Percentiles rank a stretch among this genome's conserved stretches.
These are phyloP conservation scores for Itoplectis maculator DNA, from an alignment of 2,888 invertebrate species.

Conservation along the genomic window DNA sequence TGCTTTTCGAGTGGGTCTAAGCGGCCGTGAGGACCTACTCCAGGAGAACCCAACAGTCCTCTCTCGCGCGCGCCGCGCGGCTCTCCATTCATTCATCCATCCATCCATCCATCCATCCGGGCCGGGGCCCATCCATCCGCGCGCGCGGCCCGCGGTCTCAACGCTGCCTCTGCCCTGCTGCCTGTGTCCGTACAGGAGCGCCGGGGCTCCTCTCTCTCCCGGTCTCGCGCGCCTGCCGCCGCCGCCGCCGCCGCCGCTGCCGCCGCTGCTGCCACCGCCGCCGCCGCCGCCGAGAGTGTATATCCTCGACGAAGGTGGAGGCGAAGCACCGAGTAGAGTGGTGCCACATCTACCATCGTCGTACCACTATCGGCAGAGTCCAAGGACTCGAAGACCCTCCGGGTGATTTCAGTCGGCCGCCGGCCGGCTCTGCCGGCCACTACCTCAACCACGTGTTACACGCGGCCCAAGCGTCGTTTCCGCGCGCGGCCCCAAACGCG, in stretches of 20 bases:
- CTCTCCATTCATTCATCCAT: constrained; percentile 80
- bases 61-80: too few species aligned
- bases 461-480: constrained; percentile 27
- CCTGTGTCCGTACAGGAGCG: too few species aligned
- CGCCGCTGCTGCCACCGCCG: not conserved
- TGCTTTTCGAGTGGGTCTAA: constrained; percentile 84
- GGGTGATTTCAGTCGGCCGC: constrained; percentile 84
- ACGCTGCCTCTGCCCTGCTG: too few species aligned
- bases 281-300: constrained; percentile 70
- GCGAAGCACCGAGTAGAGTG: constrained; percentile 80
- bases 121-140: constrained; percentile 58
- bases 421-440: constrained; percentile 84
- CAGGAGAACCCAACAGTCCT: constrained; percentile 84
- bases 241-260: constrained; percentile 1
- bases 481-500: too few species aligned
- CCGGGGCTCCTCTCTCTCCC: constrained; percentile 60
- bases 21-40: constrained; percentile 85
- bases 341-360: constrained; percentile 81
- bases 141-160: too few species aligned
- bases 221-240: constrained; percentile 41
- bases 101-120: constrained; percentile 73
- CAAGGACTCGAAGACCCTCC: constrained; percentile 82
- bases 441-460: constrained; percentile 69
- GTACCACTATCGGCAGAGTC: constrained; percentile 79
- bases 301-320: constrained; percentile 81